Percentiles rank a stretch among this genome's conserved stretches.
Conservation (phyloP, 1,140 invertebrate species). For the Pseudachorutes palmiensis region DNA sequence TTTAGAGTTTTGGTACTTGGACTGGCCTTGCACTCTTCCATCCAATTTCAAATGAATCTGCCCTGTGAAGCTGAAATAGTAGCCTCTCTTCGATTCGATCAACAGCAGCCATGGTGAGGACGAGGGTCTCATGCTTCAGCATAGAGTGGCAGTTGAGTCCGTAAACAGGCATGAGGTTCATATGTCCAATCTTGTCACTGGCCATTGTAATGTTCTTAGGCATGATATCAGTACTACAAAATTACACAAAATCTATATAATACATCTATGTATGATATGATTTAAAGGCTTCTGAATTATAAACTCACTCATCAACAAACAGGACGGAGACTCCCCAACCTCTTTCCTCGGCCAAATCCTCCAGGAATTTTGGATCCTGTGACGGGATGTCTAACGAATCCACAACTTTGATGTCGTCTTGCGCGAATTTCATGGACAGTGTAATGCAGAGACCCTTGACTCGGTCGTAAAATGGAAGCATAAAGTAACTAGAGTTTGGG, state of each 20-base stretch:
- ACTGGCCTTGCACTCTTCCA: background rate
- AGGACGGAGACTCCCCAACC: constrained; percentile 94
- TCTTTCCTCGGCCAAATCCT: constrained; percentile 68
- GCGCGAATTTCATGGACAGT: constrained; percentile 78
- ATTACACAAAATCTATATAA: constrained; percentile 36
- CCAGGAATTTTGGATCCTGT: constrained; percentile 68
- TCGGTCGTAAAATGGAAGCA: constrained; percentile 69
- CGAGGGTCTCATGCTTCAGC: constrained; percentile 90
- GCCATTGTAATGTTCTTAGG: constrained; percentile 77
- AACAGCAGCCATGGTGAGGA: constrained; percentile 75
- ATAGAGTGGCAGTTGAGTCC: constrained; percentile 68
- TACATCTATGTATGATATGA: constrained; percentile 18
- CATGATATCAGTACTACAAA: constrained; percentile 71
- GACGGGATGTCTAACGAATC: constrained; percentile 75
- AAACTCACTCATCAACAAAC: constrained; percentile 77
- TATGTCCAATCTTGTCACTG: constrained; percentile 61
- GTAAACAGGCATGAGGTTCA: constrained; percentile 94
- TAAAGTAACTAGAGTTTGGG: constrained; percentile 81
- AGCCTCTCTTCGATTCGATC: constrained; percentile 79
- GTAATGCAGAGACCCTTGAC: constrained; percentile 70
- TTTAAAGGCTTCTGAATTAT: too few relatives aligned
- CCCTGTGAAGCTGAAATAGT: constrained; percentile 63
- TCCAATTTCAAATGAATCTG: constrained; percentile 43
- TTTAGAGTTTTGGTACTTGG: too few relatives aligned
- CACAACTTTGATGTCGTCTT: constrained; percentile 88